phyloP scores from a whole-genome alignment of 2,113 vertebrate genomes.

The Aspidoscelis tigris region DNA sequence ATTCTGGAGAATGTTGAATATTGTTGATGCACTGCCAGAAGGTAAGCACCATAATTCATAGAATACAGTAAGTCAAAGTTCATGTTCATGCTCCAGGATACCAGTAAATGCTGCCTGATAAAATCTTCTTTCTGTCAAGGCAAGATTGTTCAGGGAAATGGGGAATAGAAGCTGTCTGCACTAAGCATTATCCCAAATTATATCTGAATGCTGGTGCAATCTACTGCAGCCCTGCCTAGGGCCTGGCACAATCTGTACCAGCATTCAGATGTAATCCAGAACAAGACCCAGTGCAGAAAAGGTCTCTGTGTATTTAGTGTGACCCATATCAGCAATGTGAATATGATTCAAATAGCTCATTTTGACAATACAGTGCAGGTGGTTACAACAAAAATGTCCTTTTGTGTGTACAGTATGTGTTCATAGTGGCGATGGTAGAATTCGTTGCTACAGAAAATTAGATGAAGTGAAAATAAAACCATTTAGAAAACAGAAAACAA shows the following conservation, averaged over 20 bases:
- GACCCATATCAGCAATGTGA: neutral
- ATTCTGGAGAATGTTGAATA: neutral
- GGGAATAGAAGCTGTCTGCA: too few relatives aligned
- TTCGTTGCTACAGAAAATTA: too few relatives aligned
- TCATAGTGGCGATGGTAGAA: too few relatives aligned
- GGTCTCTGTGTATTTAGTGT: neutral
- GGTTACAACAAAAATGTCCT: neutral
- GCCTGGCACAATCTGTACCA: too few relatives aligned
- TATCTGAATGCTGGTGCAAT: neutral
- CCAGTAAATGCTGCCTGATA: neutral
- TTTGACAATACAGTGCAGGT: neutral
- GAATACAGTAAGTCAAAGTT: neutral
- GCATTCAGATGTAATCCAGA: too few relatives aligned
- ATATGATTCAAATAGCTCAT: neutral
- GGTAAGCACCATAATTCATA: neutral
- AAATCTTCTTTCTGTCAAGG: slow-evolving; percentile 3
- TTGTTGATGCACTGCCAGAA: neutral
- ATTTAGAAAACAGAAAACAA: neutral
- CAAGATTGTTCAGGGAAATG: neutral
- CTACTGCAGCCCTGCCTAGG: neutral
- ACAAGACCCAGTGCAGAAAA: too few relatives aligned
- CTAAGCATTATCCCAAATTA: neutral
- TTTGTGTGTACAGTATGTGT: neutral
- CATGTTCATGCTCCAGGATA: neutral
- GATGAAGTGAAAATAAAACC: neutral